These are phyloP conservation scores for Tipula vernalis DNA, from an alignment of 2,888 invertebrate genomes.

Conservation along the genomic window DNA sequence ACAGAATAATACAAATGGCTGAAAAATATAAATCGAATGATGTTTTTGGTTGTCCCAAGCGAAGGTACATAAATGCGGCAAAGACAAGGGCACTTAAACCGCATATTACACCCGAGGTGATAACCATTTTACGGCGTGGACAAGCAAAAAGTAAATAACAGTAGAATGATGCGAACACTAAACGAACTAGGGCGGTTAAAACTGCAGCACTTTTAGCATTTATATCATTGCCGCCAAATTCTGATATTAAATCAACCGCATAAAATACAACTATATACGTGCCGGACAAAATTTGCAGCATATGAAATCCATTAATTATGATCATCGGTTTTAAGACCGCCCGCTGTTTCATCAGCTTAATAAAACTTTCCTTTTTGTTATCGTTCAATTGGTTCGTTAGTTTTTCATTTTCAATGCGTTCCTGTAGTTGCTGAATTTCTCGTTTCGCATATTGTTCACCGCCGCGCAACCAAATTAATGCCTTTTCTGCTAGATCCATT, in stretches of 20 bases:
- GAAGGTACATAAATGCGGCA: conserved; percentile 38
- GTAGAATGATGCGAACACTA: conserved; percentile 49
- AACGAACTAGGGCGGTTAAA: conserved; percentile 52
- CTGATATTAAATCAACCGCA: conserved; percentile 57
- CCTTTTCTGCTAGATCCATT: conserved; percentile 39
- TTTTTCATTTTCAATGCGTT: conserved; percentile 46
- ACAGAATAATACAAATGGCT: conserved; percentile 44
- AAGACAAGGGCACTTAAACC: conserved; percentile 49
- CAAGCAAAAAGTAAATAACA: conserved; percentile 51
- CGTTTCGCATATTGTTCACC: conserved; percentile 42
- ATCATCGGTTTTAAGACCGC: conserved; percentile 58
- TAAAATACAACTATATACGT: conserved; percentile 69
- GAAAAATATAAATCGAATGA: conserved; percentile 32
- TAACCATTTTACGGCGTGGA: conserved; percentile 50
- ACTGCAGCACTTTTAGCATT: conserved; percentile 48
- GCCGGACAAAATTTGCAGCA: conserved; percentile 60
- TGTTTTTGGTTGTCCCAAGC: conserved; percentile 24
- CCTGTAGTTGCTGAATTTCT: conserved; percentile 49
- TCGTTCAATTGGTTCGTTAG: conserved; percentile 27
- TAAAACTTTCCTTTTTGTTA: conserved; percentile 39
- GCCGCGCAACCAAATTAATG: conserved; percentile 48
- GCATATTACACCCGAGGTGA: conserved; percentile 55
- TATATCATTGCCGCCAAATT: conserved; percentile 38
- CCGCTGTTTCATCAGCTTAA: conserved; percentile 41
- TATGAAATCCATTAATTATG: conserved; percentile 59